Conservation (phyloP, 2,113 vertebrate genomes). For the Brachirus orientalis region DNA sequence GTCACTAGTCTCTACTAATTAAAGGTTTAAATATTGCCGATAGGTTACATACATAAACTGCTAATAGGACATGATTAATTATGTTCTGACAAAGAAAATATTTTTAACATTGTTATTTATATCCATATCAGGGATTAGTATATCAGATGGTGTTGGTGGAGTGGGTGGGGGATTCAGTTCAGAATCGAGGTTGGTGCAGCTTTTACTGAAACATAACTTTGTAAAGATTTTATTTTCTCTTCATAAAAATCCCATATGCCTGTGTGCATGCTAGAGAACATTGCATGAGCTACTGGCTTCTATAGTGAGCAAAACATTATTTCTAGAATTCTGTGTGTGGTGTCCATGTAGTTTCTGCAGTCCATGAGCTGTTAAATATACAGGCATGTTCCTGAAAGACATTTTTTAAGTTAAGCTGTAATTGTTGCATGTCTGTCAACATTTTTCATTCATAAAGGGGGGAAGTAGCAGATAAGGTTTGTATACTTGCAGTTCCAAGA, state of each 20-base stretch:
- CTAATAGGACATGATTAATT: too few species aligned
- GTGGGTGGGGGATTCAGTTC: neutral
- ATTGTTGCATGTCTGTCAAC: conserved; percentile 21
- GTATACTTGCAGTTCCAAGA: conserved; percentile 44
- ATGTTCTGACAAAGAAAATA: neutral
- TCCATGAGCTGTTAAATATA: conserved; percentile 22
- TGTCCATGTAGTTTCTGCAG: conserved; percentile 13
- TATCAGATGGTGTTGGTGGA: neutral
- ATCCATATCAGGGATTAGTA: neutral
- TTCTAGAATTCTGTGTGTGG: conserved; percentile 1
- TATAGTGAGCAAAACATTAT: conserved; percentile 37
- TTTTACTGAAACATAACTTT: conserved; percentile 1
- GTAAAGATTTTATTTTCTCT: neutral
- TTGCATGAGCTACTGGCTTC: conserved; percentile 6
- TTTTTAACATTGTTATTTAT: neutral
- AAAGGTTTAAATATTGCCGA: too few species aligned
- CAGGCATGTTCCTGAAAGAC: conserved; percentile 5
- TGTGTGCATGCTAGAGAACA: neutral
- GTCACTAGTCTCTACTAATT: too few species aligned
- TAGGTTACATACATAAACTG: too few species aligned
- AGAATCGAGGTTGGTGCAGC: neutral
- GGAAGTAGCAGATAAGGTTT: neutral
- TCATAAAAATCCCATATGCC: neutral
- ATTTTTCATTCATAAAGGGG: conserved; percentile 16
- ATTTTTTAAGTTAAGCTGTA: conserved; percentile 36